These are phyloP conservation scores for Silurus meridionalis DNA, from an alignment of 2,113 vertebrate species.

Conservation along the genomic window DNA sequence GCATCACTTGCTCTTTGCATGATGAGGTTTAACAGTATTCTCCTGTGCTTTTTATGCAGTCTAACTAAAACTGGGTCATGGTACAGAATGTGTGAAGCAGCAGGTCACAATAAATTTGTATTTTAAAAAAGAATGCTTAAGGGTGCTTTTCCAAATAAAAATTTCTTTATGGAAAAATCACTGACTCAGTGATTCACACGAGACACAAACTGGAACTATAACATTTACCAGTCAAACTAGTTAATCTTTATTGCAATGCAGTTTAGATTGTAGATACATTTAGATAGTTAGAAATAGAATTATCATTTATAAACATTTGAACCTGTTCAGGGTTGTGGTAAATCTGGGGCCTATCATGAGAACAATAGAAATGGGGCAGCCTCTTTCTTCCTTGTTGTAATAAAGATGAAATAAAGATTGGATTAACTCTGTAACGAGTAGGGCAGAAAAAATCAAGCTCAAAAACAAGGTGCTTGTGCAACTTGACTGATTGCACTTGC, in stretches of 20 bases:
- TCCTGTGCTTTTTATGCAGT: conserved; percentile 25
- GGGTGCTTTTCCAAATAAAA: not conserved
- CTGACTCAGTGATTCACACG: not conserved
- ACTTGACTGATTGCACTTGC: not conserved
- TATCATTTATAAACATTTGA: not conserved
- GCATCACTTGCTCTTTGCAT: not conserved
- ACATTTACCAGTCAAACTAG: not conserved
- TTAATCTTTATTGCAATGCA: not conserved
- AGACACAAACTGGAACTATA: not conserved
- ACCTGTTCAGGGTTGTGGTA: not conserved
- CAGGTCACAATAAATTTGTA: conserved; percentile 40
- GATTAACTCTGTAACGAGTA: not conserved
- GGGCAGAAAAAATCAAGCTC: not conserved
- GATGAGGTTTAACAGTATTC: not conserved
- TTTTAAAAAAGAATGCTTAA: not conserved
- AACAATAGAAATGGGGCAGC: not conserved
- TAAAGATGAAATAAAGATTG: not conserved
- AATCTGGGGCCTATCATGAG: not conserved
- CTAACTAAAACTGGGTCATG: conserved; percentile 46
- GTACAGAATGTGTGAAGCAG: conserved; percentile 36
- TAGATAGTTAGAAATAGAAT: not conserved
- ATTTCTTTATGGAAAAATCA: not conserved
- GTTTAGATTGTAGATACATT: not conserved
- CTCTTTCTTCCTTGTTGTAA: not conserved
- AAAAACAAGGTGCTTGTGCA: not conserved